A percentile compares a stretch with the other conserved stretches of the same genome.
Evolutionary conservation across 2,888 invertebrate species (phyloP).

Genomic region (Eurytoma californica): DNA sequence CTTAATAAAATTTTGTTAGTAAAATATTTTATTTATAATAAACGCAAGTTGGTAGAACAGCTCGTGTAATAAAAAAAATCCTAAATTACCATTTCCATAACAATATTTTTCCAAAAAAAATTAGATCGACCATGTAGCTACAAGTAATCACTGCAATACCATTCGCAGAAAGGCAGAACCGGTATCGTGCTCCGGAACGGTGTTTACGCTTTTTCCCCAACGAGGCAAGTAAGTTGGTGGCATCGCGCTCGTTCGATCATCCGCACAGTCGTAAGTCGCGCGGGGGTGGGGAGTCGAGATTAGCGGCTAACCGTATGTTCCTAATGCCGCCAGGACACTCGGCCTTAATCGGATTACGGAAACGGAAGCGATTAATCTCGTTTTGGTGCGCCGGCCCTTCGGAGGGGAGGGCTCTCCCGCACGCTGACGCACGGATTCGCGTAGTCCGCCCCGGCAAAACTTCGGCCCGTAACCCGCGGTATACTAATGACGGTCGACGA

Average conservation of each 20-base stretch:
- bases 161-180: neutral
- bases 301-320: conserved; percentile 59
- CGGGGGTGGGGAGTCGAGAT: conserved; percentile 58
- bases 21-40: too few relatives aligned
- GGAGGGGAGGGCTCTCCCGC: neutral
- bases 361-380: conserved; percentile 63
- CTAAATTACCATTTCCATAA: too few relatives aligned
- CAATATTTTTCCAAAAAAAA: too few relatives aligned
- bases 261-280: neutral
- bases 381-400: conserved; percentile 51
- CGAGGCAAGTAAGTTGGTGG: conserved; percentile 3
- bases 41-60: too few relatives aligned
- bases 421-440: conserved; percentile 24
- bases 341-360: conserved; percentile 61
- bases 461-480: conserved; percentile 4
- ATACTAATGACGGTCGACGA: neutral
- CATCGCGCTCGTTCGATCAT: neutral
- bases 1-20: too few relatives aligned
- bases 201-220: conserved; percentile 41
- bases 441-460: conserved; percentile 2
- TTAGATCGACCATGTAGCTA: neutral
- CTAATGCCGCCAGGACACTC: conserved; percentile 36
- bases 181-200: neutral
- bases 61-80: too few relatives aligned
- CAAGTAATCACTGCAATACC: neutral